Base-by-base conservation (phyloP, 2,113 vertebrate species). In the Bubo bubo region DNA sequence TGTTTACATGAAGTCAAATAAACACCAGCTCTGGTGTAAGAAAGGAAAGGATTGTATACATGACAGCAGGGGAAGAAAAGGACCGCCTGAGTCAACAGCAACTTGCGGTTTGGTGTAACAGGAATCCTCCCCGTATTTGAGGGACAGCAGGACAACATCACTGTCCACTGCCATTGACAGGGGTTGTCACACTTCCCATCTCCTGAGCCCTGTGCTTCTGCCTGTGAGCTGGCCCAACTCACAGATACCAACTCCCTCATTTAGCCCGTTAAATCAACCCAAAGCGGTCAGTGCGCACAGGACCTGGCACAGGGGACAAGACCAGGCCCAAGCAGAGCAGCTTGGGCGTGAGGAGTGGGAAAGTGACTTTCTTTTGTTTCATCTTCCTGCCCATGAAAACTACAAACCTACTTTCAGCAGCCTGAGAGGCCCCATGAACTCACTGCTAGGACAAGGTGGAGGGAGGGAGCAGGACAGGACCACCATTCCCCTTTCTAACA, bases 391-490 rank as follows among this genome's bases (percentile, higher is more conserved):
- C 5, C 1, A 22, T 47, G 52, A 35, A 53, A 68, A 23, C 22
- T 32, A 12, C 26, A 4, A 1, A 3, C 0, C 0, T 6, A 12
- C 9, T 35, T 30, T 3, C 50, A 35, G 37, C 52, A n/a, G 47
- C 41, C 34, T 5, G 14, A 21, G 41, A 20, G 14, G 23, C 70
- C 58, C 17, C 50, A 3, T 0, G 0, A 30, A 28, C 45, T 2
- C 34, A 0, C 18, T 9, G 12, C 7, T 3, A 12, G 26, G 26
- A 5, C 41, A 35, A 5, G 9, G 39, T 2, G 30, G 62, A 55
- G 24, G 26, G 26, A 39, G 3, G 1, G 10, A 19, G 41, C 6
- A 39, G 37, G 43, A 15, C 22, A 35, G 9, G 6, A 6, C 34
- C 2, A 4, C 41, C 28, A 50, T 28, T 35, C 13, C 15, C 17